phyloP scores from a whole-genome alignment of 1,140 invertebrate species.

The Ceratitis capitata region DNA sequence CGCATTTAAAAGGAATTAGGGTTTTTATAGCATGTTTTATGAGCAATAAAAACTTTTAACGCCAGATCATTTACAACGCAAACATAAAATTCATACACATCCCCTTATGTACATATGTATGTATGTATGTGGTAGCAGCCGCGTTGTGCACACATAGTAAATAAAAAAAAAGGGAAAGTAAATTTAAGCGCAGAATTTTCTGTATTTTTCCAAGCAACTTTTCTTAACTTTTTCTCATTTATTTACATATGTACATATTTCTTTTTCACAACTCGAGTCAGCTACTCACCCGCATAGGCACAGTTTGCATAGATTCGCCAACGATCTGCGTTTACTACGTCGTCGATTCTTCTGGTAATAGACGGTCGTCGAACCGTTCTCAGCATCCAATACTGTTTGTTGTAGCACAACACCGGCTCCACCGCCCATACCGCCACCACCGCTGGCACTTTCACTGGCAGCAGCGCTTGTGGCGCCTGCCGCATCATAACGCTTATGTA shows the following conservation, averaged over 20 bases:
- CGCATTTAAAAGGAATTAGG: not conserved
- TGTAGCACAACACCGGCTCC: constrained; percentile 31
- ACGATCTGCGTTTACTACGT: constrained; percentile 58
- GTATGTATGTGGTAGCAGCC: not conserved
- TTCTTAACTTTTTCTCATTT: not conserved
- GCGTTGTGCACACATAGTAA: not conserved
- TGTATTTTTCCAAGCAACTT: not conserved
- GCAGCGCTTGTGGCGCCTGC: constrained; percentile 46
- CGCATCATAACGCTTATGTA: constrained; percentile 44
- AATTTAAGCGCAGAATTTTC: not conserved
- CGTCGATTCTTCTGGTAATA: constrained; percentile 62
- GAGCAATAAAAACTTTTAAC: not conserved
- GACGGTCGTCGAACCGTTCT: constrained; percentile 59
- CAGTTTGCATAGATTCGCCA: constrained; percentile 59
- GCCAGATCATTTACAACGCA: not conserved
- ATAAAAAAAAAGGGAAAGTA: constrained; percentile 9
- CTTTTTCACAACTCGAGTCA: not conserved
- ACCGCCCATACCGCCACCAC: constrained; percentile 27
- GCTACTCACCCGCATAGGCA: constrained; percentile 60
- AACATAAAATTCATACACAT: not conserved
- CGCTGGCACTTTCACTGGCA: constrained; percentile 39
- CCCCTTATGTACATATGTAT: not conserved
- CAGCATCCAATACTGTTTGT: constrained; percentile 55
- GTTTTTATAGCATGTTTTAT: not conserved
- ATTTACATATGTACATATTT: not conserved